These are phyloP conservation scores for Griposia aprilina DNA, from an alignment of 2,888 invertebrate genomes.

Conservation along the genomic window DNA sequence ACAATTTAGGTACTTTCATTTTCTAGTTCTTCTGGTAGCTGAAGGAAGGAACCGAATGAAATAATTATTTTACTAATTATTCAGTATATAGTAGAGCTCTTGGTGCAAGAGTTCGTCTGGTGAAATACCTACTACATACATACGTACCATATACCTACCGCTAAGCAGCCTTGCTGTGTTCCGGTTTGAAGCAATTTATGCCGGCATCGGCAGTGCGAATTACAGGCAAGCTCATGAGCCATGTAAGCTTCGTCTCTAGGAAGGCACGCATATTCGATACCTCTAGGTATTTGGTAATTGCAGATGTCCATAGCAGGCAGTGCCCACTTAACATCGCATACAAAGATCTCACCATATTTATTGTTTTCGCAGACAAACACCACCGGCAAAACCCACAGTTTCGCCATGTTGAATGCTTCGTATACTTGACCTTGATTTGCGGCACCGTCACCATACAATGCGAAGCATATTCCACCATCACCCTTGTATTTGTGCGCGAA, in stretches of 20 bases:
- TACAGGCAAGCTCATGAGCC: not conserved
- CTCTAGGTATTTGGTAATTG: not conserved
- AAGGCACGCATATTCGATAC: not conserved
- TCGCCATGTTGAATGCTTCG: constrained; percentile 31
- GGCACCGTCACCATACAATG: constrained; percentile 40
- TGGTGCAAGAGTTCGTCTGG: not conserved
- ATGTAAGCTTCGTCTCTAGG: not conserved
- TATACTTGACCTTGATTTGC: constrained; percentile 32
- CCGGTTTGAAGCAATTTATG: not conserved
- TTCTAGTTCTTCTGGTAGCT: not conserved
- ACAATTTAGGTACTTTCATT: not conserved
- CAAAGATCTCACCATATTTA: constrained; percentile 27
- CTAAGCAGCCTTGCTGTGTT: not conserved
- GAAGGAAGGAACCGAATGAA: not conserved
- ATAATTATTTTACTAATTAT: not conserved
- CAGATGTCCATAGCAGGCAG: not conserved
- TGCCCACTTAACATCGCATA: not conserved
- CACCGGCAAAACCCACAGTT: constrained; percentile 29
- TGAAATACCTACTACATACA: not conserved
- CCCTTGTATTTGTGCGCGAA: constrained; percentile 26
- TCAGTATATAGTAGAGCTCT: not conserved
- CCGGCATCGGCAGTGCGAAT: not conserved
- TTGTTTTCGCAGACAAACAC: constrained; percentile 37
- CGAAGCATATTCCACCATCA: constrained; percentile 14
- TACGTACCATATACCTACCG: not conserved